Base-by-base conservation (phyloP, 2,888 invertebrate species). In the Mylabris sibirica region DNA sequence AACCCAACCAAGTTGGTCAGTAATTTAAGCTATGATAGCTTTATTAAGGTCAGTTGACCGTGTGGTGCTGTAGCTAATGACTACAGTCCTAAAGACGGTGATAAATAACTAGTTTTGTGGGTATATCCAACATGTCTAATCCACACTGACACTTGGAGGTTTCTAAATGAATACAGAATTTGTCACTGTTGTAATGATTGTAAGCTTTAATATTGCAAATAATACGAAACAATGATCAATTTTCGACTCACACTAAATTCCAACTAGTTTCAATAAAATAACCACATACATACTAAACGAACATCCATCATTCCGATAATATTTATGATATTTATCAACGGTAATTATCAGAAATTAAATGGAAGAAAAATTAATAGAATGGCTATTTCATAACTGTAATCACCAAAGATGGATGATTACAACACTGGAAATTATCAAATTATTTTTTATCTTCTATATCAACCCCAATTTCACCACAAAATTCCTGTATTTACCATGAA, bases 21-120 rank as follows among this genome's bases (percentile, higher is more conserved):
- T 77, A 78, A 79, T 77, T 78, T 77, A 44, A 75, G 78, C 79
- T 78, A 76, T 79, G 80, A 81, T 80, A 79, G 82, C 79, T 82
- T 81, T 82, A 82, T 82, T 81, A 81, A 78, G 79, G 79, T 74
- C 75, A 73, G 78, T 78, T 78, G 80, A 79, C 78, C 77, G 77
- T 76, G 77, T 75, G 78, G 76, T 73, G 77, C 74, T 76, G 73
- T 75, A 76, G 78, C 80, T 80, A 81, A 80, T 80, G 79, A 80
- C 75, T 70, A 71, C 66, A 72, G 12, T 76, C 76, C 76, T 74
- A 76, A 80, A 80, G 79, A 81, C 78, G 79, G 76, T 77, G 77
- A 81, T 82, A 82, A 82, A 82, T 82, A 81, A 81, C 78, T 76
- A 75, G 78, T 76, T 76, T 76, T 49, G 49, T 49, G 11, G 49